phyloP scores from a whole-genome alignment of 2,888 invertebrate genomes.

The Aleiodes alternator region DNA sequence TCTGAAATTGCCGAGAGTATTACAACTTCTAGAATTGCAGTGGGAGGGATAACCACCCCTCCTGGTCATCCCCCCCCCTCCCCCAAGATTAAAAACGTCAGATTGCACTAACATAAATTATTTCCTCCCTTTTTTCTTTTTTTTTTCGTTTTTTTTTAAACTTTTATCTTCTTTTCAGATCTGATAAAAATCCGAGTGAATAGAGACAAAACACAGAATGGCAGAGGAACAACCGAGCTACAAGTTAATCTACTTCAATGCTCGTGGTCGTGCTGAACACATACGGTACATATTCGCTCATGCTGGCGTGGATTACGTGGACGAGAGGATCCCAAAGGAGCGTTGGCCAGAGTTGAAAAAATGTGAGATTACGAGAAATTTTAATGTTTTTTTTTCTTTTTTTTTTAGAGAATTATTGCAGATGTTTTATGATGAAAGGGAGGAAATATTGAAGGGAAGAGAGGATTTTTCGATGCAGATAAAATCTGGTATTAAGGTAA shows the following conservation, averaged over 20 bases:
- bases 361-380: conserved; percentile 68
- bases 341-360: conserved; percentile 78
- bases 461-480: too few species aligned
- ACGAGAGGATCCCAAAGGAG: conserved; percentile 77
- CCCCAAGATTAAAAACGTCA: not conserved
- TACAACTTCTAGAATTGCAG: not conserved
- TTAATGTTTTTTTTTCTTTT: conserved; percentile 14
- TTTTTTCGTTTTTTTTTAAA: not conserved
- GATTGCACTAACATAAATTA: conserved; percentile 5
- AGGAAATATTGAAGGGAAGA: not conserved
- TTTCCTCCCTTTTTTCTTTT: too few species aligned
- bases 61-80: not conserved
- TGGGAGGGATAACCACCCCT: not conserved
- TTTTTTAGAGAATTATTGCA: not conserved
- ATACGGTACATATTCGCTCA: conserved; percentile 79
- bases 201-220: conserved; percentile 56
- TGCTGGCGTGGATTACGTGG: conserved; percentile 78
- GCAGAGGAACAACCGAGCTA: conserved; percentile 71
- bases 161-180: not conserved
- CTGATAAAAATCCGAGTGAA: conserved; percentile 31
- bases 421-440: not conserved
- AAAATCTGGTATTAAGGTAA: too few species aligned
- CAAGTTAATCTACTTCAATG: conserved; percentile 79
- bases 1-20: not conserved
- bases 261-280: conserved; percentile 78